These are phyloP conservation scores for Pitangus sulphuratus DNA, from an alignment of 2,797 vertebrate species.

Conservation along the genomic window DNA sequence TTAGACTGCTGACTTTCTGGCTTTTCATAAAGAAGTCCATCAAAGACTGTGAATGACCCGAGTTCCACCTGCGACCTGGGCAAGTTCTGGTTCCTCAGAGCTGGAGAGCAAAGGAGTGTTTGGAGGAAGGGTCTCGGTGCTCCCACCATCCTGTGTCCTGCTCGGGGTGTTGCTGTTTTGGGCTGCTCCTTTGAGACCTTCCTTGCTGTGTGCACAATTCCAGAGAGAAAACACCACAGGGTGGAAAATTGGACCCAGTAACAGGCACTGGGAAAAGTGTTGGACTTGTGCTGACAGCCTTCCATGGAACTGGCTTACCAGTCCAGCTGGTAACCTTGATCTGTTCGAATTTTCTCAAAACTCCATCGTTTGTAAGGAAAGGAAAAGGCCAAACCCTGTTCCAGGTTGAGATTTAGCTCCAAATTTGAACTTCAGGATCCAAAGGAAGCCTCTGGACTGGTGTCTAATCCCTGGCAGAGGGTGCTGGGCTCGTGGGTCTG, in stretches of 20 bases:
- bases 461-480: rapidly evolving
- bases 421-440: not conserved
- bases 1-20: not conserved
- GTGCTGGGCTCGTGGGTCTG: too few relatives aligned
- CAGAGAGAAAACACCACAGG: not conserved
- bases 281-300: not conserved
- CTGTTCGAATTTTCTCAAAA: not conserved
- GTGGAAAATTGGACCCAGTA: rapidly evolving
- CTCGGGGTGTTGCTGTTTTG: too few relatives aligned
- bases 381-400: not conserved
- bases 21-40: not conserved
- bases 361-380: not conserved
- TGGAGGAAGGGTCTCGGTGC: not conserved
- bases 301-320: not conserved
- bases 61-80: not conserved
- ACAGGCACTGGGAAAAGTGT: not conserved
- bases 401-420: not conserved
- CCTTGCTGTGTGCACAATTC: not conserved
- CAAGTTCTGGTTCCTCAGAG: not conserved
- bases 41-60: not conserved
- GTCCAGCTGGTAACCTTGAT: not conserved
- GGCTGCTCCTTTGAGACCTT: not conserved
- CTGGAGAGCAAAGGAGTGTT: not conserved
- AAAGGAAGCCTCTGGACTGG: rapidly evolving
- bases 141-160: rapidly evolving